Percentiles rank a stretch among this genome's conserved stretches.
phyloP scores from a whole-genome alignment of 2,113 vertebrate genomes.

The Etheostoma cragini region DNA sequence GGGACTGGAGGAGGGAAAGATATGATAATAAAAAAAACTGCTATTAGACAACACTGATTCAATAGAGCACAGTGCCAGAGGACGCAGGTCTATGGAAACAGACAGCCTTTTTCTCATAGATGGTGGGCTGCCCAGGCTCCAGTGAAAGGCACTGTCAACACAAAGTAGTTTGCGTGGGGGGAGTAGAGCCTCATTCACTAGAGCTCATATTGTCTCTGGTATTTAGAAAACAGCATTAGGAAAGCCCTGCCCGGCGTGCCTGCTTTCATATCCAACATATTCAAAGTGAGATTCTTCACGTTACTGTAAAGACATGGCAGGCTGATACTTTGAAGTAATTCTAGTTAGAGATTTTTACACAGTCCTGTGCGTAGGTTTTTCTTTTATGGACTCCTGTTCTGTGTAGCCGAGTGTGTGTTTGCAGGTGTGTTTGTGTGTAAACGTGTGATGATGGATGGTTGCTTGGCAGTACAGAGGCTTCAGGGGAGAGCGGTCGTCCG shows the following conservation, averaged over 20 bases:
- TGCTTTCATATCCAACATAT: slow-evolving; percentile 47
- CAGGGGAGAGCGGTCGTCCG: slow-evolving; percentile 48
- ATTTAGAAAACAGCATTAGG: slow-evolving; percentile 68
- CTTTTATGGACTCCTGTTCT: slow-evolving; percentile 43
- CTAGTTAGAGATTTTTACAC: slow-evolving; percentile 58
- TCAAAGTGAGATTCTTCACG: slow-evolving; percentile 25
- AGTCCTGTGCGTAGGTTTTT: slow-evolving; percentile 55
- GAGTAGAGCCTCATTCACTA: slow-evolving; percentile 50
- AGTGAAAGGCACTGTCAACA: slow-evolving; percentile 65
- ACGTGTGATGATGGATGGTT: slow-evolving; percentile 62
- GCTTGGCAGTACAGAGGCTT: slow-evolving; percentile 64
- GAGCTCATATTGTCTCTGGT: slow-evolving; percentile 64
- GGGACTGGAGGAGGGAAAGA: slow-evolving; percentile 27
- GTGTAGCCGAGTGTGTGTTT: slow-evolving; percentile 30
- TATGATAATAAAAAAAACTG: background rate
- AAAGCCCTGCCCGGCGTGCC: slow-evolving; percentile 45
- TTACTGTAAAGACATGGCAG: slow-evolving; percentile 43
- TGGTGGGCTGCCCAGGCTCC: slow-evolving; percentile 59
- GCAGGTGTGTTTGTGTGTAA: slow-evolving; percentile 57
- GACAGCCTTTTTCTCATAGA: slow-evolving; percentile 61
- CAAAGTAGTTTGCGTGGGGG: slow-evolving; percentile 64
- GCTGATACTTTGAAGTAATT: slow-evolving; percentile 43
- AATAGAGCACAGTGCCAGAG: slow-evolving; percentile 57
- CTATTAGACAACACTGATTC: slow-evolving; percentile 55
- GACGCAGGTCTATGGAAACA: slow-evolving; percentile 62